Percentiles rank a stretch among this genome's conserved stretches.
Conservation (phyloP, 2,797 vertebrate species). For the Gymnopithys bicolor region DNA sequence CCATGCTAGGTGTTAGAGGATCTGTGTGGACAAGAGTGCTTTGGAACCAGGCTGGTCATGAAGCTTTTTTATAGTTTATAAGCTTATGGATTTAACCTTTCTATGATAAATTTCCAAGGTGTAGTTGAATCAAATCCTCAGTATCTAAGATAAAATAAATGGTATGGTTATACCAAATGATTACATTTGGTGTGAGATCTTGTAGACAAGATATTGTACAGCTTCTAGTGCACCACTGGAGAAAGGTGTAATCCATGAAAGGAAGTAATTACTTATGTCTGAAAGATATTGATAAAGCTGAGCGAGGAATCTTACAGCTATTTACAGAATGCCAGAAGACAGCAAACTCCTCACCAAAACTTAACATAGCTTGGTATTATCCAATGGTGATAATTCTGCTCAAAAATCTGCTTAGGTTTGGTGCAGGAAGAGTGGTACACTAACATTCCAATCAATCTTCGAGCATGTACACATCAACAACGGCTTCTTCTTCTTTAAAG, state of each 20-base stretch:
- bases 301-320: not conserved
- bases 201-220: not conserved
- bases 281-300: not conserved
- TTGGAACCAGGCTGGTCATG: not conserved
- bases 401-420: not conserved
- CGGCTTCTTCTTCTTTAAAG: too few relatives aligned
- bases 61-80: not conserved
- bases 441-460: not conserved
- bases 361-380: not conserved
- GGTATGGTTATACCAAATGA: not conserved
- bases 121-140: not conserved
- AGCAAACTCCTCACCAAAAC: not conserved
- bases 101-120: not conserved
- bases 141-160: not conserved
- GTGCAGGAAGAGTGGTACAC: not conserved
- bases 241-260: not conserved
- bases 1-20: not conserved
- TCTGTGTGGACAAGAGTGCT: not conserved
- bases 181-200: not conserved
- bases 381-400: not conserved
- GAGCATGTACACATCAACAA: not conserved
- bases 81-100: not conserved
- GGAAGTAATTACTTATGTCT: not conserved
- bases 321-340: not conserved
- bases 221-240: not conserved